Percentiles rank a stretch among this genome's conserved stretches.
These are phyloP conservation scores for Graptemys geographica DNA, from an alignment of 2,797 vertebrate genomes.

Conservation along the genomic window DNA sequence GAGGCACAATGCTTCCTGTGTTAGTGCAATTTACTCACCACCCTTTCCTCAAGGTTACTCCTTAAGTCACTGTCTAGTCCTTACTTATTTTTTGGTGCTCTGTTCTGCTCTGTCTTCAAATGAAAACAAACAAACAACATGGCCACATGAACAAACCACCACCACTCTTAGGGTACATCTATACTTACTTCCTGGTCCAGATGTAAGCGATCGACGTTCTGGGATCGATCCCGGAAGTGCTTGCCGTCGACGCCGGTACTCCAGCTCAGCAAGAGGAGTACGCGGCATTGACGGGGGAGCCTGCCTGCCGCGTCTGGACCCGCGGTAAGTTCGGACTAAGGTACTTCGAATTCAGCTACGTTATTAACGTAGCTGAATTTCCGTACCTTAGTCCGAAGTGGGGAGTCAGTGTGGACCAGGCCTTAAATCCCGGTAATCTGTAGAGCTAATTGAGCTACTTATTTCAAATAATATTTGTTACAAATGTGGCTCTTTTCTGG, in stretches of 20 bases:
- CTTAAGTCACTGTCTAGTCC: neutral
- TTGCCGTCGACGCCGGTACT: too few species aligned
- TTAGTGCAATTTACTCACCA: neutral
- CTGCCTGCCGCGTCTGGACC: too few species aligned
- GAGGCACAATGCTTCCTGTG: neutral
- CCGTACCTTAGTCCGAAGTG: too few species aligned
- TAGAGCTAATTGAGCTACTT: constrained; percentile 8
- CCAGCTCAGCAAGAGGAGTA: too few species aligned
- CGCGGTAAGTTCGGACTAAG: too few species aligned
- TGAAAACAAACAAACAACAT: neutral
- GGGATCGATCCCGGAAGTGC: too few species aligned
- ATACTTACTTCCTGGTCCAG: too few species aligned
- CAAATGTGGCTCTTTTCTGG: constrained; percentile 27
- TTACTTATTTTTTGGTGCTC: neutral
- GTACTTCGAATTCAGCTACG: too few species aligned
- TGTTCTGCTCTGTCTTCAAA: neutral
- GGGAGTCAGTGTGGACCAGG: too few species aligned
- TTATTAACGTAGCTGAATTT: too few species aligned
- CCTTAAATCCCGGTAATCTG: neutral
- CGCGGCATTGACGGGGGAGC: too few species aligned
- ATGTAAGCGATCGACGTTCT: too few species aligned
- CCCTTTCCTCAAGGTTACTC: neutral
- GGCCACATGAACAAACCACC: neutral
- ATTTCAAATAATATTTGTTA: neutral
- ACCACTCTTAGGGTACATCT: neutral